Base-by-base conservation (phyloP, 1,140 invertebrate species). In the Phortica variegata region DNA sequence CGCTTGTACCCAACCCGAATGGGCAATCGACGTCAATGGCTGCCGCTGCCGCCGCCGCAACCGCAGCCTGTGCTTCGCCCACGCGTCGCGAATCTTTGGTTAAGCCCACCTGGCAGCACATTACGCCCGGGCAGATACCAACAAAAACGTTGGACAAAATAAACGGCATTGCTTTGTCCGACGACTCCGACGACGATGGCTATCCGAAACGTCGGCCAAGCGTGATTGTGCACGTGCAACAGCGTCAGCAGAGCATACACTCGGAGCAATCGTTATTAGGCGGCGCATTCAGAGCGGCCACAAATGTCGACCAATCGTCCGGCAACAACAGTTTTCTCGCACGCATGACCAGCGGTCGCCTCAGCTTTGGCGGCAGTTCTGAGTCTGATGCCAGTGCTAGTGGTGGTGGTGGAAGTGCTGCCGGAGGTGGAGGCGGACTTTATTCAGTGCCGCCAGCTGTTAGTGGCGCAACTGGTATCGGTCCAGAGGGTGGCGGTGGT, bases 21-120 rank as follows among this genome's bases (percentile, higher is more conserved):
- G 39, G 20, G 65, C 1, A 68, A 68, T 18, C 32, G 10, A 26
- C 60, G 29, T 68, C 63, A 21, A 39, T 69, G 9, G 40, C 56
- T 19, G n/a, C 39, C 15, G 21, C n/a, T 34, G 34, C 51, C 9
- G 44, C 53, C 15, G 12, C 31, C 19, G 9, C 1, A 37, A 19
- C 17, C 8, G 15, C 50, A 18, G 37, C 49, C 39, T 60, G 26
- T 17, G 61, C 56, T 3, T 62, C 70, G 21, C 52, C 63, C 6
- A 58, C 55, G 5, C 61, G 73, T 0, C 62, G 73, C 9, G 73
- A 75, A 19, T 76, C 73, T 2, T 40, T 76, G 48, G 70, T 75
- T 9, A 75, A 76, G 43, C 73, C 73, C 23, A 76, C 73, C 9
- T 76, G 73, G 73, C 73, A 76, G 55, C 65, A 76, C 32, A 75